phyloP scores from a whole-genome alignment of 2,797 vertebrate genomes.

The Channa striata region DNA sequence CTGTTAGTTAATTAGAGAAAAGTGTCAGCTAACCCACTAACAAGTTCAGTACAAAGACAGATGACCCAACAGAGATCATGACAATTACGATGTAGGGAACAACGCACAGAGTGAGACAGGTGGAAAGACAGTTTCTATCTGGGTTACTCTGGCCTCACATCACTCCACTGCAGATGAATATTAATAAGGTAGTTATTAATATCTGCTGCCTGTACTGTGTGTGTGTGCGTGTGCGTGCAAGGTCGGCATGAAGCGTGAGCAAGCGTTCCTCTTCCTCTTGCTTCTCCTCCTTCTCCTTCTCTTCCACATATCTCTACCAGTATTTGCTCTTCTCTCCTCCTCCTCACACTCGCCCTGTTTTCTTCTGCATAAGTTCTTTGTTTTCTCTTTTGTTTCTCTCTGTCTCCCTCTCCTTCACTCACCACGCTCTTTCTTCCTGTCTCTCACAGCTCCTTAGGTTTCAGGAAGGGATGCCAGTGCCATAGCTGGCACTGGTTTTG shows the following conservation, averaged over 20 bases:
- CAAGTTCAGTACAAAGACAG: slow-evolving; percentile 9
- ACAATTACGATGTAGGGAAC: slow-evolving; percentile 34
- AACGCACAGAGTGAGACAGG: slow-evolving; percentile 58
- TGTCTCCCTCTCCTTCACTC: slow-evolving; percentile 17
- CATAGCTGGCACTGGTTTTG: background rate
- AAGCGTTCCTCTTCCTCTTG: slow-evolving; percentile 52
- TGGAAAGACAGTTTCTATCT: slow-evolving; percentile 74
- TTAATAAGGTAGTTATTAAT: slow-evolving; percentile 86
- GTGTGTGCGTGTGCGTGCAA: slow-evolving; percentile 50
- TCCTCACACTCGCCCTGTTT: slow-evolving; percentile 15
- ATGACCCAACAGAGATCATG: slow-evolving; percentile 15
- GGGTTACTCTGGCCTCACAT: slow-evolving; percentile 81
- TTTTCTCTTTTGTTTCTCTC: slow-evolving; percentile 1
- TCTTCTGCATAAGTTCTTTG: slow-evolving; percentile 15
- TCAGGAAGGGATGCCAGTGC: slow-evolving; percentile 20
- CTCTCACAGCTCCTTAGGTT: slow-evolving; percentile 36
- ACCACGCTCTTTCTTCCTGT: slow-evolving; percentile 15
- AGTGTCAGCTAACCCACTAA: slow-evolving; percentile 16
- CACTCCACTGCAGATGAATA: slow-evolving; percentile 82
- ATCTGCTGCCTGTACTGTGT: slow-evolving; percentile 72
- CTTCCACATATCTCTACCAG: slow-evolving; percentile 30
- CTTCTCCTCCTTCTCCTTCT: slow-evolving; percentile 54
- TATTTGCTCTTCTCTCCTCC: slow-evolving; percentile 33
- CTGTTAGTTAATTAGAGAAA: background rate
- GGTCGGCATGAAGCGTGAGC: slow-evolving; percentile 66